Conservation (phyloP, 2,113 vertebrate genomes). For the Elachura formosa region DNA sequence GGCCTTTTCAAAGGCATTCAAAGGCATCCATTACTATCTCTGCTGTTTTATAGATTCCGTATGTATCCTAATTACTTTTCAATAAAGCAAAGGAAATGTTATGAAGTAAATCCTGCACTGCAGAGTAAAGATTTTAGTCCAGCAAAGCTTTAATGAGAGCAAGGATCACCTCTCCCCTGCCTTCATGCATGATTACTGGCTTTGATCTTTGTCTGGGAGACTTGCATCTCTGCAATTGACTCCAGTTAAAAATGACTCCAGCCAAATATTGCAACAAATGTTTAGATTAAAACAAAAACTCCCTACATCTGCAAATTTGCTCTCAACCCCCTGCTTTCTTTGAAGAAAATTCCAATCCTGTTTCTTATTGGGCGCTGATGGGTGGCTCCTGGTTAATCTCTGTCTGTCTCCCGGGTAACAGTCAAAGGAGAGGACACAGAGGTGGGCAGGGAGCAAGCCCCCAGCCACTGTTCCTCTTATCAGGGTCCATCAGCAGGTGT, state of each 20-base stretch:
- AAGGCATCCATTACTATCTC: neutral
- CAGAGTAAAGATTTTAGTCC: neutral
- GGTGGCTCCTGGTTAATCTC: conserved; percentile 57
- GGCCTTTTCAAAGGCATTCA: neutral
- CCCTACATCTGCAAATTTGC: neutral
- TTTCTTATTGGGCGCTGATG: neutral
- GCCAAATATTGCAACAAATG: neutral
- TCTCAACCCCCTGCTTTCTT: neutral
- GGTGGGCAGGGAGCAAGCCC: neutral
- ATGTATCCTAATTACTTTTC: neutral
- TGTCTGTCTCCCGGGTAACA: conserved; percentile 44
- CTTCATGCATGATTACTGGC: neutral
- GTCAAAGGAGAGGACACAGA: neutral
- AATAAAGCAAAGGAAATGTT: neutral
- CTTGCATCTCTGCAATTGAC: neutral
- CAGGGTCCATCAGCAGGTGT: conserved; percentile 41
- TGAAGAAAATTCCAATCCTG: conserved; percentile 26
- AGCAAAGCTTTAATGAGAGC: neutral
- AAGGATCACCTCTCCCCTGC: neutral
- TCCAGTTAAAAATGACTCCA: neutral
- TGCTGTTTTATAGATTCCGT: neutral
- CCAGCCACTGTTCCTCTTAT: conserved; percentile 11
- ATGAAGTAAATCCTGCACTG: neutral
- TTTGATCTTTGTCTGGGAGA: conserved; percentile 7
- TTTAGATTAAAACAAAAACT: conserved; percentile 2